Base-by-base conservation (phyloP, 2,888 invertebrate species). In the Hartigia nigra region DNA sequence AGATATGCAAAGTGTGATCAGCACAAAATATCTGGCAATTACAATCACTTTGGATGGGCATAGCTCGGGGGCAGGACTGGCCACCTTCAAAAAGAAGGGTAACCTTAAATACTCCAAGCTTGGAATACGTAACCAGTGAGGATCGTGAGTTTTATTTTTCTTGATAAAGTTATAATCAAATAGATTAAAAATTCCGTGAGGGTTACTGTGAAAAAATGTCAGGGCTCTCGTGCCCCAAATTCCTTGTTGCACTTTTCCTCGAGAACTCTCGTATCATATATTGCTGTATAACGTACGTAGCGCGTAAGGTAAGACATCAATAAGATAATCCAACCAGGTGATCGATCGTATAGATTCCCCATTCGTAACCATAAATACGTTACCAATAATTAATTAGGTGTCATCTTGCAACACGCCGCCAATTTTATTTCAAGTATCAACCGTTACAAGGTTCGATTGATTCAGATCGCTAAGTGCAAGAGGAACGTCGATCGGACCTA, bases 21-120 rank as follows among this genome's bases (percentile, higher is more conserved):
- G 83, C 82, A 81, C 84, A 86, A 84, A 87, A 86, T 87, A 85
- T 86, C 82, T 83, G 84, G 82, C 84, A 85, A 87, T 88, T 87
- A 85, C 83, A 84, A 84, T 87, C 84, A 82, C 86, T 84, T 85
- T 83, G 82, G 79, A 82, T 39, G 81, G 81, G 83, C 80, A 74
- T 78, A 78, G 79, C 79, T 81, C 34, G 69, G 77, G 81, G 81
- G 79, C 78, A 74, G 80, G 36, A 55, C 55, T 55, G 55, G 55
- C 23, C 55, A 23, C 9, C 55, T 55, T 55, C 23, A 23, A 55
- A 9, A 23, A 23, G 55, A 55, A 55, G 55, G 55, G 55, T 55
- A 55, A 55, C 55, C 23, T 55, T 55, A 23, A 23, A 55, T 23
- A 55, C 23, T 55, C 55, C 9, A 23, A 23, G 55, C 5, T 9